Base-by-base conservation (phyloP, 2,797 vertebrate genomes). In the Pseudopleuronectes americanus region DNA sequence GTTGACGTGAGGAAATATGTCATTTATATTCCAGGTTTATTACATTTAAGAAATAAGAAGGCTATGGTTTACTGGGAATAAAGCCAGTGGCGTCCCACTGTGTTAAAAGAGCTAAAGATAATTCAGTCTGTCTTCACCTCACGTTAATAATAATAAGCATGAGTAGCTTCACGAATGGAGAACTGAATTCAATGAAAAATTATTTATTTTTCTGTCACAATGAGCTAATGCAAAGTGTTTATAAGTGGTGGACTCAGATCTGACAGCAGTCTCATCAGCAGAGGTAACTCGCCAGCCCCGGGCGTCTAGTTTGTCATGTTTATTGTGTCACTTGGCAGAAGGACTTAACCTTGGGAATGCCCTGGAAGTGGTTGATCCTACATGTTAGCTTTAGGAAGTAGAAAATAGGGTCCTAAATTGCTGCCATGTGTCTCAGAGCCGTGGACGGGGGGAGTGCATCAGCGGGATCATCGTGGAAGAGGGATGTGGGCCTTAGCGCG, bases 391-490 rank as follows among this genome's bases (percentile, higher is more conserved):
- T 95, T 89, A 88, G 89, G 94, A 95, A 93, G 89, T 93, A 93
- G 85, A 92, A 95, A 94, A 94, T 93, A 94, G 88, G 88, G 79
- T 75, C 80, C 74, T 93, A 95, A 96, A 93, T 96, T 95, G 92
- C 92, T 94, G 90, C 92, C 94, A 94, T 94, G 93, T 95, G 94
- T 90, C 87, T 92, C 79, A 83, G 84, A 90, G 89, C 86, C 79
- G 88, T 84, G 84, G 17, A 45, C 43, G 12, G 76, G 78, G 86
- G 88, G 90, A 90, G 82, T 71, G 88, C 92, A 91, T 93, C 86
- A 72, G 80, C 57, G 86, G 84, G 84, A 93, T 92, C 92, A 92
- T 90, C 90, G 70, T 81, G 43, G 36, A 38, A 12, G 10, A 38
- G 59, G 82, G 84, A 94, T 92, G 89, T 60, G 65, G 93, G 87